Evolutionary conservation across 2,888 invertebrate species (phyloP), one percentile per base, ranked within the genome.

Genomic region (Salticus scenicus): DNA sequence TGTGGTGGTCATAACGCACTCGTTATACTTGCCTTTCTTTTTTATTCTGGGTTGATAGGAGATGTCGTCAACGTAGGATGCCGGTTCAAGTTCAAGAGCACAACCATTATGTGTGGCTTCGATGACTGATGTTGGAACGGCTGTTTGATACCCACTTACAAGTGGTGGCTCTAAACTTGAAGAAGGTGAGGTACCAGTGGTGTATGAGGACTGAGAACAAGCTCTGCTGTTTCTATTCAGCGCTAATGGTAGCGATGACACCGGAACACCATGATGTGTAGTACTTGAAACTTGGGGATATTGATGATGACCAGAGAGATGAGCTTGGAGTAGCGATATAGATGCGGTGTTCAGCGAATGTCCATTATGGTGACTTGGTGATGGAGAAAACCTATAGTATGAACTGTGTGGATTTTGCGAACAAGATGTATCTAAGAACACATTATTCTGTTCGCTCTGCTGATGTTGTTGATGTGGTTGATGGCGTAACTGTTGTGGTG

Each of bases 31-130:
- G 87, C 89, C 88, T 86, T 89, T 89, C 75, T 89, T 89, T 75
- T 88, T 89, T 51, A 95, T 94, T 92, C 95, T 94, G 89, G 95
- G 95, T 88, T 94, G 94, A 91, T 95, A 95, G 88, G 95, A 95
- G 87, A 94, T 92, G 90, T 95, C 95, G 88, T 95, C 92, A 92
- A 95, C 93, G 93, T 96, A 96, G 90, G 96, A 94, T 92, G 96
- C 96, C 92, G 97, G 96, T 92, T 95, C 95, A 88, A 96, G 95
- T 90, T 95, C 95, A 91, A 90, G 96, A 82, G 89, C 89, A 84
- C 89, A 89, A 87, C 89, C 89, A 78, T 89, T 89, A 74, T 89
- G 89, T 17, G 95, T 87, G 94, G 94, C 95, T 91, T 96, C 96
- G 87, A 94, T 94, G 79, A 94, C 94, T 87, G 90, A 90, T 64